Evolutionary conservation across 2,888 invertebrate species (phyloP).

Genomic region (Branchellion lobata): DNA sequence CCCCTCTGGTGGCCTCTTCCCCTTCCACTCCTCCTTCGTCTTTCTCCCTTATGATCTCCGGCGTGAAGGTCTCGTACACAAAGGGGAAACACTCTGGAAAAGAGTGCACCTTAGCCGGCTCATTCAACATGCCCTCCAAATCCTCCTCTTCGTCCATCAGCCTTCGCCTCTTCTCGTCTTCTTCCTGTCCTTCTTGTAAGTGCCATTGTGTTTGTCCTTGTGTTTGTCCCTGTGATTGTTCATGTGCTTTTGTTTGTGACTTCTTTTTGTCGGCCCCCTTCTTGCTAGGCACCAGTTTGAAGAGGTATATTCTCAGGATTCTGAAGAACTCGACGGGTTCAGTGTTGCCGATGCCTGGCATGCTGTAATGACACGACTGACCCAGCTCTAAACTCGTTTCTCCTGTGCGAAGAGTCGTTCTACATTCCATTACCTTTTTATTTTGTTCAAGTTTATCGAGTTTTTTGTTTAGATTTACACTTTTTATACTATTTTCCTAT

Average conservation of each 20-base stretch:
- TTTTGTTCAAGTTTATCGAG: too few species aligned
- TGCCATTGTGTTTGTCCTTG: constrained; percentile 6
- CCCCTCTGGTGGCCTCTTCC: neutral
- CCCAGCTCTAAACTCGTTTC: constrained; percentile 45
- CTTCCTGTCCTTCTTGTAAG: constrained; percentile 8
- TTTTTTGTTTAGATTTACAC: too few species aligned
- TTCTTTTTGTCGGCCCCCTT: neutral
- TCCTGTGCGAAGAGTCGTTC: too few species aligned
- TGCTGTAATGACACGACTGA: constrained; percentile 48
- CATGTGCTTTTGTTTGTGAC: neutral
- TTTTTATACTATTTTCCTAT: too few species aligned
- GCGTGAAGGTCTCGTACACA: constrained; percentile 52
- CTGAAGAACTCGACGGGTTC: constrained; percentile 50
- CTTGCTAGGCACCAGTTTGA: constrained; percentile 9
- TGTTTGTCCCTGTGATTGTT: neutral
- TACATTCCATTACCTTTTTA: too few species aligned
- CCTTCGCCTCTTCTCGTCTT: neutral
- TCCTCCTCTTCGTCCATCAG: neutral
- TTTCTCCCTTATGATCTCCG: constrained; percentile 49
- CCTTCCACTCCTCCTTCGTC: constrained; percentile 31
- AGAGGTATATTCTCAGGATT: constrained; percentile 49
- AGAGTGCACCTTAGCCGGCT: neutral
- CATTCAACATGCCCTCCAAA: neutral
- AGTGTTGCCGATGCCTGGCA: constrained; percentile 49
- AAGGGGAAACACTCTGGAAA: constrained; percentile 47